A percentile compares a stretch with the other conserved stretches of the same genome.
Conservation (phyloP, 2,797 vertebrate species). For the Natrix natrix region DNA sequence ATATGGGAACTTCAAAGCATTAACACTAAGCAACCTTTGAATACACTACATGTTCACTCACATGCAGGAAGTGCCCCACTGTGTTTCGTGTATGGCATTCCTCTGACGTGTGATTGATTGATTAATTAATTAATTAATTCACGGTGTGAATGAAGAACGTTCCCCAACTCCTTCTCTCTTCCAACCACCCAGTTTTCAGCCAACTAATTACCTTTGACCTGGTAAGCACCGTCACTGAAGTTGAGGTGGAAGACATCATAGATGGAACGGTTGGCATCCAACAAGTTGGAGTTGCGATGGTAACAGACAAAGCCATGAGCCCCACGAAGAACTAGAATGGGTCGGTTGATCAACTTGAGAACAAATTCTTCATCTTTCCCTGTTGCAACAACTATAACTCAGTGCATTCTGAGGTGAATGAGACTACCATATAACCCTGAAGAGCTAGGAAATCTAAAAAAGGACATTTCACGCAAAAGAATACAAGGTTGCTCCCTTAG, state of each 20-base stretch:
- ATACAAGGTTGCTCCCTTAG: not conserved
- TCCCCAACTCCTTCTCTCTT: not conserved
- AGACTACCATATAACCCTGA: not conserved
- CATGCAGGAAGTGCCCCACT: not conserved
- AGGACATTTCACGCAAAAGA: not conserved
- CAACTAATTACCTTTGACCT: conserved; percentile 83
- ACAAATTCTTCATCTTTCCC: conserved; percentile 88
- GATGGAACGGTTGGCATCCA: conserved; percentile 90
- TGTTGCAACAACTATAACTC: conserved; percentile 56
- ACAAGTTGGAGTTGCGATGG: conserved; percentile 88
- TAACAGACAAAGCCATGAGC: conserved; percentile 93
- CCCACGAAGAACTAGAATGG: conserved; percentile 90
- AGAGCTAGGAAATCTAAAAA: conserved; percentile 9
- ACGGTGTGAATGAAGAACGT: not conserved
- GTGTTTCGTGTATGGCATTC: not conserved
- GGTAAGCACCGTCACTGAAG: conserved; percentile 89
- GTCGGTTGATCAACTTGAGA: conserved; percentile 93
- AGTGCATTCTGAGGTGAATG: not conserved
- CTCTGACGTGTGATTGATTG: not conserved
- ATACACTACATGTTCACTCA: not conserved
- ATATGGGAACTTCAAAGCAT: not conserved
- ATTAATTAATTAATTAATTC: not conserved
- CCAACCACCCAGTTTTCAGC: not conserved
- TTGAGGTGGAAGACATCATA: conserved; percentile 91
- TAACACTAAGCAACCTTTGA: not conserved